Evolutionary conservation across 2,888 invertebrate species (phyloP).

Genomic region (Tetragonisca angustula): DNA sequence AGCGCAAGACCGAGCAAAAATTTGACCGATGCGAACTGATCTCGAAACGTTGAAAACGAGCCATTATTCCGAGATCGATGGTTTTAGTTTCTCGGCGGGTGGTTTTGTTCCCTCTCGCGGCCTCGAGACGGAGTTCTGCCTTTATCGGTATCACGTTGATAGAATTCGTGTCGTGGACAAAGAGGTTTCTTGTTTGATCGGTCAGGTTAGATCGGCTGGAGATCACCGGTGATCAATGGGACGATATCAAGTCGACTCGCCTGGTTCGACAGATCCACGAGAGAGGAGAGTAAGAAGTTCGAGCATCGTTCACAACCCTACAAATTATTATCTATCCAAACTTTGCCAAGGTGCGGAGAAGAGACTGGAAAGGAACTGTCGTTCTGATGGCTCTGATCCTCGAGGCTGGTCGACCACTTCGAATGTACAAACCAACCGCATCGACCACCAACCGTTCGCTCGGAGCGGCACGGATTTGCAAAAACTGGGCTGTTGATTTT

Average conservation of each 20-base stretch:
- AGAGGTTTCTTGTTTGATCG: neutral
- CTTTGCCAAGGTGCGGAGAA: neutral
- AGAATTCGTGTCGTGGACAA: neutral
- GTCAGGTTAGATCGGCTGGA: neutral
- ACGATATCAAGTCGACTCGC: neutral
- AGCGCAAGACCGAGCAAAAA: neutral
- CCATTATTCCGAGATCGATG: slow-evolving; percentile 7
- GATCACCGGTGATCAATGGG: neutral
- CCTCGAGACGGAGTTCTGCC: neutral
- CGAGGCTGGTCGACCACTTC: too few species aligned
- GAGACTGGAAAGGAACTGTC: neutral
- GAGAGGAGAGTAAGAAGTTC: neutral
- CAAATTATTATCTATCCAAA: neutral
- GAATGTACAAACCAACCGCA: neutral
- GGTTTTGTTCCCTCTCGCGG: neutral
- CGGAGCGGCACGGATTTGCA: neutral
- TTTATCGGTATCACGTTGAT: slow-evolving; percentile 14
- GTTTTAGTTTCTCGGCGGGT: neutral
- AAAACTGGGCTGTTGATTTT: slow-evolving; percentile 38
- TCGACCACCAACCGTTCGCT: neutral
- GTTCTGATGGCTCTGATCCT: too few species aligned
- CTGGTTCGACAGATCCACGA: neutral
- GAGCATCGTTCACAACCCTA: neutral
- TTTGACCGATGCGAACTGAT: slow-evolving; percentile 40
- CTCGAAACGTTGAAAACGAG: neutral